Conservation (phyloP, 2,797 vertebrate species). For the Anas flavirostris region DNA sequence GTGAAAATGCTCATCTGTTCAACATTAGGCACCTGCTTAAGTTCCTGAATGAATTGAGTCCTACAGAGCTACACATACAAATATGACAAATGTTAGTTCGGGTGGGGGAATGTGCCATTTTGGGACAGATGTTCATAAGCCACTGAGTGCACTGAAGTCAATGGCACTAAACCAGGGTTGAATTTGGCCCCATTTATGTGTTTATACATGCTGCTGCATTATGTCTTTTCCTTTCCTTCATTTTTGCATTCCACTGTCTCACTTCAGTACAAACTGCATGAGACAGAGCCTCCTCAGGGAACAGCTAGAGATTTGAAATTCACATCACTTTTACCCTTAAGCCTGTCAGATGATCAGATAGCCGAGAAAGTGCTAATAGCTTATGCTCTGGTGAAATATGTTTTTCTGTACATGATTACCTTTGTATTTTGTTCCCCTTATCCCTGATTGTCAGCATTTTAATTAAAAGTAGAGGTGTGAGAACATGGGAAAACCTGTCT, state of each 20-base stretch:
- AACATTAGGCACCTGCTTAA: constrained; percentile 2
- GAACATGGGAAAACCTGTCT: constrained; percentile 70
- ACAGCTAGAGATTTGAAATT: constrained; percentile 73
- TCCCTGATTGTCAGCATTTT: constrained; percentile 78
- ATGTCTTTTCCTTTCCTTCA: constrained; percentile 7
- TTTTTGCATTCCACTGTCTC: constrained; percentile 48
- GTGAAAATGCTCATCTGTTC: constrained; percentile 22
- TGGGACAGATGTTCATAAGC: constrained; percentile 14
- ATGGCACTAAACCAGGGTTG: neutral
- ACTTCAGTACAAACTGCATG: constrained; percentile 52
- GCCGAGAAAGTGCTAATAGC: constrained; percentile 76
- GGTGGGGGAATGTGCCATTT: constrained; percentile 12
- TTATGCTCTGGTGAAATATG: constrained; percentile 77
- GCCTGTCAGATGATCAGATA: constrained; percentile 79
- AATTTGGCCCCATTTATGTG: neutral
- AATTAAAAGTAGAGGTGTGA: constrained; percentile 80
- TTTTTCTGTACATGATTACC: constrained; percentile 78
- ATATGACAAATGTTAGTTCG: constrained; percentile 10
- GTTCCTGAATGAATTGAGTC: constrained; percentile 19
- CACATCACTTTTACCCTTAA: constrained; percentile 72
- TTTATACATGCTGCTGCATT: constrained; percentile 7
- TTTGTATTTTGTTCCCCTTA: constrained; percentile 78
- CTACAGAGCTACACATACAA: neutral
- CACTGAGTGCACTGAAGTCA: neutral
- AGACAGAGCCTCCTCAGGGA: constrained; percentile 61